Conservation (phyloP, 2,888 invertebrate genomes). For the Tenthredo amoena region DNA sequence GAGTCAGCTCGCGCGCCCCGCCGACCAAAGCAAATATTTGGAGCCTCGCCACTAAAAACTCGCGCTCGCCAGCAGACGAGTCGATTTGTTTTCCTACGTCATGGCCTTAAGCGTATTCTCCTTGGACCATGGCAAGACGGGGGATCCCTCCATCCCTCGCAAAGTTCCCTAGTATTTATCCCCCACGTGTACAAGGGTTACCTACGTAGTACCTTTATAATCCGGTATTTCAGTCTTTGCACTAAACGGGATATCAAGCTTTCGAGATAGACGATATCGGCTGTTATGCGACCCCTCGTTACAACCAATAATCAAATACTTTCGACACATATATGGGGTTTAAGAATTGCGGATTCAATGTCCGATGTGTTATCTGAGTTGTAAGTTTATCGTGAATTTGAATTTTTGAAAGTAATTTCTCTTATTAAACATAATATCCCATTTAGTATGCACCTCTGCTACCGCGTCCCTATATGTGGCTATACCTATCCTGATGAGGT, state of each 20-base stretch:
- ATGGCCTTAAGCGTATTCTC: conserved; percentile 64
- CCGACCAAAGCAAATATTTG: conserved; percentile 76
- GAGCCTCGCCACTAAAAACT: conserved; percentile 77
- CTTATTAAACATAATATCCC: background rate
- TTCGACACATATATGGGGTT: background rate
- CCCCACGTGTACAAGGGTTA: background rate
- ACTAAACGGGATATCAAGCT: background rate
- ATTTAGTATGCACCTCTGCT: conserved; percentile 14
- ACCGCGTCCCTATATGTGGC: background rate
- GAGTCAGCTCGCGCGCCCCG: conserved; percentile 60
- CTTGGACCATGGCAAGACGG: background rate
- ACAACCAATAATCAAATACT: background rate
- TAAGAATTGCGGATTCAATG: background rate
- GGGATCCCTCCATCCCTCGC: background rate
- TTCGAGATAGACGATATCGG: background rate
- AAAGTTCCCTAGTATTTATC: background rate
- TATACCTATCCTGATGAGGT: background rate
- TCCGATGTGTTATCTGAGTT: background rate
- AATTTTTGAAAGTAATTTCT: background rate
- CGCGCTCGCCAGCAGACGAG: conserved; percentile 74
- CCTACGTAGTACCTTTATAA: background rate
- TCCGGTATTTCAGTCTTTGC: background rate
- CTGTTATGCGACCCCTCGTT: background rate
- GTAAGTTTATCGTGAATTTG: background rate
- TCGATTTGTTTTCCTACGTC: conserved; percentile 77